Base-by-base conservation (phyloP, 2,113 vertebrate genomes). In the Drymodes brunneopygia region DNA sequence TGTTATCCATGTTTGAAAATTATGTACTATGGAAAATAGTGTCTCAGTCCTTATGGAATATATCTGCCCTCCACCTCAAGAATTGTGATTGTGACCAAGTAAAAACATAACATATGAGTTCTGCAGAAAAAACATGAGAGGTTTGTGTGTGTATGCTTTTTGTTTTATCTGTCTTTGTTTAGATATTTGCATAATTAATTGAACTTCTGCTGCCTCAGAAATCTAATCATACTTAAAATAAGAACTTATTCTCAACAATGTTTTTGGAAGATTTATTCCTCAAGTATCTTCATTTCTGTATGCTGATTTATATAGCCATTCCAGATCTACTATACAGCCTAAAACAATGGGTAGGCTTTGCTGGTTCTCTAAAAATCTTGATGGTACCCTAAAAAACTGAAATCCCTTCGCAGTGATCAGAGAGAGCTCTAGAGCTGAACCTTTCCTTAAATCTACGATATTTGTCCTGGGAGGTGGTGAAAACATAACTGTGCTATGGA, bases 171-270 rank as follows among this genome's bases (percentile, higher is more conserved):
- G 10, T 44, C 40, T 79, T 75, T 65, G 17, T 85, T 91, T 73
- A 71, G 35, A 38, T 22, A 54, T 36, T 24, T 88, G 33, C 31
- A 7, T 66, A 89, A 86, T 86, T 92, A 69, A 69, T 94, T 72
- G 12, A 17, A 36, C 82, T 44, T 89, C 35, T 67, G 44, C 36
- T 79, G 31, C 40, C 42, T 87, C 81, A 58, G 42, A 72, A 91
- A 50, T 21, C 21, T 79, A 78, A 61, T 69, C 69, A 56, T 87
- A 24, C 40, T 85, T 91, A 58, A 89, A 82, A 72, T 45, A 33
- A 40, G 51, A 81, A 57, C n/a, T 85, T 87, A 90, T 65, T 95
- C 53, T 72, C n/a, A 38, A 24, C 42, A 69, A 57, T 2, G 0
- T 61, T 18, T 92, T 79, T 7, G 6, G 48, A 75, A 79, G 36